A percentile compares a stretch with the other conserved stretches of the same genome.
Evolutionary conservation across 2,888 invertebrate genomes (phyloP).

Genomic region (Dynastes grantii): DNA sequence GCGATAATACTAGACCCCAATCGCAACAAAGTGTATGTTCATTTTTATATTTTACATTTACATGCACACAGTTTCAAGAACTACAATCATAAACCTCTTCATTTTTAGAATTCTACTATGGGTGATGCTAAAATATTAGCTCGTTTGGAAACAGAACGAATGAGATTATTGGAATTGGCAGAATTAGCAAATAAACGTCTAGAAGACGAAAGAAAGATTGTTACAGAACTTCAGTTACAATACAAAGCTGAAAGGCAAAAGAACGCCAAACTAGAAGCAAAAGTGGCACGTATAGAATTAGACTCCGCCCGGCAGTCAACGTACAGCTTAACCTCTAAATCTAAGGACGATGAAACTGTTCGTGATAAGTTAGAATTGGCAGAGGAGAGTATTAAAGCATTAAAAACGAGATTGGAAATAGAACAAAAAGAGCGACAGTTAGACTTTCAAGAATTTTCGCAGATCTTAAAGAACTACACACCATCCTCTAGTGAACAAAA

Average conservation of each 20-base stretch:
- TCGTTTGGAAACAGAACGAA: slow-evolving; percentile 76
- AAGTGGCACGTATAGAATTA: slow-evolving; percentile 73
- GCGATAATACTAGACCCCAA: slow-evolving; percentile 62
- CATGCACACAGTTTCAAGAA: too few species aligned
- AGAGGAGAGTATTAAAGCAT: slow-evolving; percentile 78
- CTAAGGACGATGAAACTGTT: slow-evolving; percentile 27
- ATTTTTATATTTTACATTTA: not conserved
- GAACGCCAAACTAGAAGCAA: slow-evolving; percentile 74
- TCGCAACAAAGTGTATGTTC: slow-evolving; percentile 63
- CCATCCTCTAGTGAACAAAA: slow-evolving; percentile 38
- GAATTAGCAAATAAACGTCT: slow-evolving; percentile 74
- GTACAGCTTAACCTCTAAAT: slow-evolving; percentile 57
- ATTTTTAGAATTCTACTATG: not conserved
- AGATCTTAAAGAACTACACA: slow-evolving; percentile 61
- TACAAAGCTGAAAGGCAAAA: slow-evolving; percentile 72
- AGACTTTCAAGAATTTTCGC: slow-evolving; percentile 73
- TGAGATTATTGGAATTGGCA: slow-evolving; percentile 75
- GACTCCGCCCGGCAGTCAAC: slow-evolving; percentile 69
- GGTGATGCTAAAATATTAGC: slow-evolving; percentile 38
- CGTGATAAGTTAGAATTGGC: slow-evolving; percentile 74
- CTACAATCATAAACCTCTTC: not conserved
- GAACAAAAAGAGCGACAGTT: slow-evolving; percentile 77
- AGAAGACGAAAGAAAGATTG: slow-evolving; percentile 72
- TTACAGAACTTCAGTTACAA: slow-evolving; percentile 64
- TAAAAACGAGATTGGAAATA: slow-evolving; percentile 77